phyloP scores from a whole-genome alignment of 1,140 invertebrate genomes.

The Papilio glaucus region DNA sequence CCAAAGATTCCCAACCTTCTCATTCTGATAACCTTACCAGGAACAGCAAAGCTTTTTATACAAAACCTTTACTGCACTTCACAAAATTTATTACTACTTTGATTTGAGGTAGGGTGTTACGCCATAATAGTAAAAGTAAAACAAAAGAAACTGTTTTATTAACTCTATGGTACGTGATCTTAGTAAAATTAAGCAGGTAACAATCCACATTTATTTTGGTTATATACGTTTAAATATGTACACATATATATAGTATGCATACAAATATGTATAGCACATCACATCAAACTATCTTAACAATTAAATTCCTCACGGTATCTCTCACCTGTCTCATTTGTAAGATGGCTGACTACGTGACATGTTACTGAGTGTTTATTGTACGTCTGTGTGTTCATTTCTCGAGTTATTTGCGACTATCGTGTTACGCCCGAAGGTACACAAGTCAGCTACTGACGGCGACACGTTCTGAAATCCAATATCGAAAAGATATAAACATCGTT shows the following conservation, averaged over 20 bases:
- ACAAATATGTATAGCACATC: slow-evolving; percentile 35
- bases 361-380: slow-evolving; percentile 37
- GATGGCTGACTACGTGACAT: slow-evolving; percentile 33
- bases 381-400: slow-evolving; percentile 15
- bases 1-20: too few relatives aligned
- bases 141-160: too few relatives aligned
- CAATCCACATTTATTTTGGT: too few relatives aligned
- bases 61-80: too few relatives aligned
- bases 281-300: slow-evolving; percentile 36
- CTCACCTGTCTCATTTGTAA: slow-evolving; percentile 48
- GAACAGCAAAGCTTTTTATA: too few relatives aligned
- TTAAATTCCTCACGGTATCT: slow-evolving; percentile 41
- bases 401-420: slow-evolving; percentile 27
- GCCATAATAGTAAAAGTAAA: too few relatives aligned
- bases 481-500: neutral
- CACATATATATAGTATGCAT: neutral
- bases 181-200: too few relatives aligned
- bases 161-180: too few relatives aligned
- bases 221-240: too few relatives aligned
- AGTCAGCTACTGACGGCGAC: slow-evolving; percentile 18
- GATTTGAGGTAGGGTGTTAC: too few relatives aligned
- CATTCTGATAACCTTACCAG: too few relatives aligned
- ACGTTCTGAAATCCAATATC: neutral
- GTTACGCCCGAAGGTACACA: slow-evolving; percentile 3
- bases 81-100: too few relatives aligned